These are phyloP conservation scores for Meta bourneti DNA, from an alignment of 2,888 invertebrate genomes.

Conservation along the genomic window DNA sequence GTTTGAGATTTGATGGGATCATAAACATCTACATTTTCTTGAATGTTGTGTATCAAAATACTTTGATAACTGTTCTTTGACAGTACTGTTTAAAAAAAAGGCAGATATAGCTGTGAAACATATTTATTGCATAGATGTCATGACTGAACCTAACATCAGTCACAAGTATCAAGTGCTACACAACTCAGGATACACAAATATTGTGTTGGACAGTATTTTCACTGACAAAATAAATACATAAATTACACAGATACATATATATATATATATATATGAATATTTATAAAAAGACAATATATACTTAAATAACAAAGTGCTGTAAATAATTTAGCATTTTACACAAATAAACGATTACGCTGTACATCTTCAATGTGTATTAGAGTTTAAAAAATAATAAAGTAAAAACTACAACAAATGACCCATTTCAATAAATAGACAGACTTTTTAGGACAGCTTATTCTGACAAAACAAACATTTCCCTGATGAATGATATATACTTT, in stretches of 20 bases:
- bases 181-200: slow-evolving; percentile 38
- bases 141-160: slow-evolving; percentile 50
- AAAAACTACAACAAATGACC: slow-evolving; percentile 37
- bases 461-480: slow-evolving; percentile 30
- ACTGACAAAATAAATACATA: slow-evolving; percentile 58
- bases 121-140: slow-evolving; percentile 71
- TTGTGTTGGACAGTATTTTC: slow-evolving; percentile 28
- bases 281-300: slow-evolving; percentile 52
- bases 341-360: slow-evolving; percentile 24
- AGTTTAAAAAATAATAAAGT: slow-evolving; percentile 16
- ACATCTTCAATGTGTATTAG: slow-evolving; percentile 16
- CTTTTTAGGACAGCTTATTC: slow-evolving; percentile 19
- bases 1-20: no score
- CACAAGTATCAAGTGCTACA: slow-evolving; percentile 45
- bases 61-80: no score
- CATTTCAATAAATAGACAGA: slow-evolving; percentile 47
- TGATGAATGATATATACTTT: slow-evolving; percentile 49
- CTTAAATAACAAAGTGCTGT: slow-evolving; percentile 42
- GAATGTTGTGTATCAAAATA: no score
- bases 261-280: slow-evolving; percentile 13
- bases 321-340: slow-evolving; percentile 62
- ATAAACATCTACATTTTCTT: no score
- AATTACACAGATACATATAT: slow-evolving; percentile 39
- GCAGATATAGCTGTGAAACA: slow-evolving; percentile 52
- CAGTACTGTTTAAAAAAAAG: no score